Conservation (phyloP, 2,888 invertebrate genomes). For the Protodeltote pygarga region DNA sequence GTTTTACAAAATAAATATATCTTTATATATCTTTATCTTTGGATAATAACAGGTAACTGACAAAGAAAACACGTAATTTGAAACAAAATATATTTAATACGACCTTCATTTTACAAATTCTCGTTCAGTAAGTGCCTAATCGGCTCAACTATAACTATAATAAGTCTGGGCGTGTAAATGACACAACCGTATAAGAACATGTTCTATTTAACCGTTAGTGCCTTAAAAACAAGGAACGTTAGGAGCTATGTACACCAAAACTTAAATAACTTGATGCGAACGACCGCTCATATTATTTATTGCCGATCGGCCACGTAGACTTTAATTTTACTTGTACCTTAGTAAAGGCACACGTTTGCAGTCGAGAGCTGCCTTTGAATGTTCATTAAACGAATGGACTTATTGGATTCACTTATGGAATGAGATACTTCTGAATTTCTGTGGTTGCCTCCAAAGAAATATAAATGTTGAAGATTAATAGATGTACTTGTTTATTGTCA, state of each 20-base stretch:
- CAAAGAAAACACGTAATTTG: slow-evolving; percentile 49
- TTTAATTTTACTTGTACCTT: no score
- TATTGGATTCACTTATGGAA: no score
- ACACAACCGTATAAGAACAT: slow-evolving; percentile 77
- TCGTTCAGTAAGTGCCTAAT: slow-evolving; percentile 64
- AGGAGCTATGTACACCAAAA: slow-evolving; percentile 71
- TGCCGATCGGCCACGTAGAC: background rate
- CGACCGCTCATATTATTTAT: slow-evolving; percentile 34
- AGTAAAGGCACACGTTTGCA: no score
- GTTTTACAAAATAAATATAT: no score
- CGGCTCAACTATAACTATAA: slow-evolving; percentile 66
- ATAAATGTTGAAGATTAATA: no score
- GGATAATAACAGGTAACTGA: background rate
- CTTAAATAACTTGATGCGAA: slow-evolving; percentile 53
- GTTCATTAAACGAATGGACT: no score
- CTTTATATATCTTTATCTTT: no score
- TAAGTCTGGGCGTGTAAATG: slow-evolving; percentile 68
- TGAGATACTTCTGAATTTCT: no score
- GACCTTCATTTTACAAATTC: slow-evolving; percentile 78
- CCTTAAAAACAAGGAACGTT: slow-evolving; percentile 77
- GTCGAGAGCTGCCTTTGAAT: no score
- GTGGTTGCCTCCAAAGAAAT: no score
- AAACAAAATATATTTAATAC: slow-evolving; percentile 85
- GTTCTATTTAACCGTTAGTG: slow-evolving; percentile 71
- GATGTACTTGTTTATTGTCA: no score